A percentile compares a stretch with the other conserved stretches of the same genome.
phyloP scores from a whole-genome alignment of 2,113 vertebrate genomes.

The Mormyrus iriodes region DNA sequence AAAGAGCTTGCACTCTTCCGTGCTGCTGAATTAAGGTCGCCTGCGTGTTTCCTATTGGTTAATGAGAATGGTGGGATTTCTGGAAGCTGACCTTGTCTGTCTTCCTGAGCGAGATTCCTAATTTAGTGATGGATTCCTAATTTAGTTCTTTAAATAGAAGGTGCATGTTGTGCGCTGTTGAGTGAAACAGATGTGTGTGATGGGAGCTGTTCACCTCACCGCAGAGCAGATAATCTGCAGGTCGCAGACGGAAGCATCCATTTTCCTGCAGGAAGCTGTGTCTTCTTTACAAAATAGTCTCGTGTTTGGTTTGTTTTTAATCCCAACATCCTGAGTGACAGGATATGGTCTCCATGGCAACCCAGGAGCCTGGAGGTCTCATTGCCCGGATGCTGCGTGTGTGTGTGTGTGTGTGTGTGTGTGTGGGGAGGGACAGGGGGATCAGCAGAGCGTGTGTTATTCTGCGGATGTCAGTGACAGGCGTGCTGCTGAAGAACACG shows the following conservation, averaged over 20 bases:
- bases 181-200: neutral
- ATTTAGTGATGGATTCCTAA: conserved; percentile 3
- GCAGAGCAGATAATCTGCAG: neutral
- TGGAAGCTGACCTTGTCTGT: neutral
- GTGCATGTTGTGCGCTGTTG: neutral
- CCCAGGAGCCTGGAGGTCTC: conserved; percentile 29
- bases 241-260: neutral
- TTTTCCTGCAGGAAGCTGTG: conserved; percentile 17
- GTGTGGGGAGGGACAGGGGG: neutral
- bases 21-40: neutral
- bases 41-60: neutral
- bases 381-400: conserved; percentile 17
- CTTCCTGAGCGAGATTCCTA: neutral
- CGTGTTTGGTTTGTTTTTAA: conserved; percentile 56
- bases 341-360: conserved; percentile 59
- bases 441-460: neutral
- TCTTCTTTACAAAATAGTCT: conserved; percentile 13
- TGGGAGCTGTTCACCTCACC: neutral
- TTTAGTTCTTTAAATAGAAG: conserved; percentile 9
- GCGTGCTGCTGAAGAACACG: neutral
- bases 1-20: neutral
- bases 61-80: neutral
- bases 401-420: neutral
- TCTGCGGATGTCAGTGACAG: neutral
- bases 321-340: conserved; percentile 54